Evolutionary conservation across 2,797 vertebrate genomes (phyloP).

Genomic region (Apodemus agrarius): DNA sequence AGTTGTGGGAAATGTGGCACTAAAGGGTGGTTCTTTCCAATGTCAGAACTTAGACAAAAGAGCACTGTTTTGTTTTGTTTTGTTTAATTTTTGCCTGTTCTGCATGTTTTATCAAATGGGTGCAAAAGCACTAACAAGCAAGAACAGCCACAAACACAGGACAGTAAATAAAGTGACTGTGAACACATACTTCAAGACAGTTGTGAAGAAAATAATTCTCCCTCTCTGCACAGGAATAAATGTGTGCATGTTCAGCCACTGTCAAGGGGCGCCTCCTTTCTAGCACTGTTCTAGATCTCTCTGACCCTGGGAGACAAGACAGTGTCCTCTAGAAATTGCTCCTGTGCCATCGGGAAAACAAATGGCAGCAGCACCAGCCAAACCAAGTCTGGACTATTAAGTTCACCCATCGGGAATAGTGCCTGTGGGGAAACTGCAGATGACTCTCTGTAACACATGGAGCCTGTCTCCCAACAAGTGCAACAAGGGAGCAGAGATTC

Average conservation of each 20-base stretch:
- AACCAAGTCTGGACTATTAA: neutral
- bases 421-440: neutral
- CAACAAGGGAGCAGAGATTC: neutral
- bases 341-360: neutral
- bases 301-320: accelerated
- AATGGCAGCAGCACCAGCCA: neutral
- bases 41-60: neutral
- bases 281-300: neutral
- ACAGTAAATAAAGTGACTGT: neutral
- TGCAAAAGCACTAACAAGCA: neutral
- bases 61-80: neutral
- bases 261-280: neutral
- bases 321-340: neutral
- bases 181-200: neutral
- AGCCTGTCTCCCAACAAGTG: neutral
- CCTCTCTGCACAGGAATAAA: neutral
- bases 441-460: no score
- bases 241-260: neutral
- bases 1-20: neutral
- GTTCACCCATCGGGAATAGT: neutral
- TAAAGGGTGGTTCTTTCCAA: neutral
- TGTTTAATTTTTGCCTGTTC: neutral
- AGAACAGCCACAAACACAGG: neutral
- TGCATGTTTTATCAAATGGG: neutral
- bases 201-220: neutral